Conservation (phyloP, 2,113 vertebrate species). For the Peromyscus maniculatus region DNA sequence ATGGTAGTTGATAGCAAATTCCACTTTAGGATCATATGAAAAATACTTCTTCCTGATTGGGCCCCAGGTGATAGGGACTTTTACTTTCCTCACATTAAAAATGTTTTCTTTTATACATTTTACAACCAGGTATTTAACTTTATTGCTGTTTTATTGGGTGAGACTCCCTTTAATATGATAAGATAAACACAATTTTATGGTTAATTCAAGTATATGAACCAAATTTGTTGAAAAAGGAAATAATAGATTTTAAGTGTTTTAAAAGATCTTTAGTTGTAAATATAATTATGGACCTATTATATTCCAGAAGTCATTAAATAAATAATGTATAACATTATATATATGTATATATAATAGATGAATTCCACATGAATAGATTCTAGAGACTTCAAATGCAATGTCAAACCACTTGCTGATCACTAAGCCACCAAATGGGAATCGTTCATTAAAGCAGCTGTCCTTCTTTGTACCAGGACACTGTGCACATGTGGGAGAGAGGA, state of each 20-base stretch:
- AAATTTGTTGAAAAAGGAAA: constrained; percentile 48
- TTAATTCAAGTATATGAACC: background rate
- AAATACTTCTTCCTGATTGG: background rate
- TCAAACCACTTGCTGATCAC: constrained; percentile 22
- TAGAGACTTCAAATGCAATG: constrained; percentile 45
- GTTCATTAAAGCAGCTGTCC: background rate
- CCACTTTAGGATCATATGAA: background rate
- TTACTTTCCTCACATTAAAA: background rate
- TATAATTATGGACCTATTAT: background rate
- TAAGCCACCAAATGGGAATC: constrained; percentile 48
- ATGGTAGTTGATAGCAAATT: background rate
- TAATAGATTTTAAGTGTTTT: constrained; percentile 38
- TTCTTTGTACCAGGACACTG: background rate
- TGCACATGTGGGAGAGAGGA: background rate
- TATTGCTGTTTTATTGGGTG: background rate
- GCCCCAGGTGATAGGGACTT: background rate
- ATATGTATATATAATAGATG: too few relatives aligned
- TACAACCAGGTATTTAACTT: constrained; percentile 45
- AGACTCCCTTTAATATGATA: background rate
- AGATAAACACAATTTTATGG: background rate
- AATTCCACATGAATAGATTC: constrained; percentile 1
- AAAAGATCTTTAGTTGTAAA: constrained; percentile 29
- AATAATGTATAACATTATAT: background rate
- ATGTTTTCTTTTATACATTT: background rate
- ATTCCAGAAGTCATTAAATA: constrained; percentile 17